A percentile compares a stretch with the other conserved stretches of the same genome.
Evolutionary conservation across 2,113 vertebrate species (phyloP).

Genomic region (Saguinus midas): DNA sequence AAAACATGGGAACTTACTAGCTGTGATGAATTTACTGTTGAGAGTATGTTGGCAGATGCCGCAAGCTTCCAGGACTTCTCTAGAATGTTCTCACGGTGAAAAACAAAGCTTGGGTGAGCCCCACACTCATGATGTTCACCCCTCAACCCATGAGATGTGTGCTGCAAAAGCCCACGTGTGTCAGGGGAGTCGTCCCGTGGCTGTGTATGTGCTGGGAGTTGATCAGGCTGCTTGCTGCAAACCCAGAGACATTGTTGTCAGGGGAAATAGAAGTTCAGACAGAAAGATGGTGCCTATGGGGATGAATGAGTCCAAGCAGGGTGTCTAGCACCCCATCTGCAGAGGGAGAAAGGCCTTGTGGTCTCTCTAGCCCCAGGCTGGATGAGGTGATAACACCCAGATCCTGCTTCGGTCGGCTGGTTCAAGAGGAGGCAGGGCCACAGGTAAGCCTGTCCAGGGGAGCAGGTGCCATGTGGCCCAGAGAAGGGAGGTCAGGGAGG

Average conservation of each 20-base stretch:
- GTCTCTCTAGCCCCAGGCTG: accelerated
- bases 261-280: background rate
- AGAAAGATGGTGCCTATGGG: background rate
- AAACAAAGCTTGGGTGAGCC: background rate
- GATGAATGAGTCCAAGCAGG: accelerated
- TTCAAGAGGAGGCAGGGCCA: background rate
- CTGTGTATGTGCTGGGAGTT: background rate
- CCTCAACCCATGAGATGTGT: accelerated
- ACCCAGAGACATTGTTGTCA: accelerated
- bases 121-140: background rate
- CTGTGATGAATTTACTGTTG: background rate
- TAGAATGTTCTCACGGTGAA: background rate
- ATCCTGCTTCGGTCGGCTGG: accelerated
- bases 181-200: background rate
- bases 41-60: accelerated
- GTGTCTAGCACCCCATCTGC: accelerated
- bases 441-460: background rate
- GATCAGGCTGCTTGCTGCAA: background rate
- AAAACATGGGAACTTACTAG: background rate
- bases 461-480: background rate
- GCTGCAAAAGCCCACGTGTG: background rate
- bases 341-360: background rate
- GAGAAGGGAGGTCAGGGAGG: background rate
- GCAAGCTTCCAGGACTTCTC: background rate
- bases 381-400: background rate